phyloP scores from a whole-genome alignment of 2,888 invertebrate species.

The Ariolimax columbianus region DNA sequence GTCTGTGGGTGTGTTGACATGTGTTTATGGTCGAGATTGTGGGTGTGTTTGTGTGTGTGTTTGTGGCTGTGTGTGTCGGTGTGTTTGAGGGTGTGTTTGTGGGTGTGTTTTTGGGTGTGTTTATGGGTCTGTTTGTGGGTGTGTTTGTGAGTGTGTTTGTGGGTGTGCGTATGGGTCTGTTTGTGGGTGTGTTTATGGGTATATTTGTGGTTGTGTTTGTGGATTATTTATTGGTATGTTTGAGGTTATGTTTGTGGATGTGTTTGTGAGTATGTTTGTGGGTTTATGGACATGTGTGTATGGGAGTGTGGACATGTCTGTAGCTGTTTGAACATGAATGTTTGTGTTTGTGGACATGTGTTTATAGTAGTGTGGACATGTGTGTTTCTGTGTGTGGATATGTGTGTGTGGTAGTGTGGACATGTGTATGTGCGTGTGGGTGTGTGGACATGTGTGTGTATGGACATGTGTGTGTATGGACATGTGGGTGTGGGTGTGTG shows the following conservation, averaged over 20 bases:
- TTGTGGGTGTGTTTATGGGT: background rate
- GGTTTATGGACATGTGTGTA: background rate
- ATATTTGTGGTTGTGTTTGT: conserved; percentile 10
- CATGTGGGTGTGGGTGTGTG: too few species aligned
- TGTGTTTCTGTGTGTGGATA: too few species aligned
- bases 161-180: background rate
- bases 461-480: background rate
- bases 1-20: conserved; percentile 15
- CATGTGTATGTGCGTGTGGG: too few species aligned
- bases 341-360: background rate
- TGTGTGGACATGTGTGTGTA: background rate
- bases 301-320: background rate
- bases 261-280: background rate
- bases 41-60: conserved; percentile 51
- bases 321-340: background rate
- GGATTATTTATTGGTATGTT: background rate
- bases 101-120: background rate
- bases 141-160: background rate
- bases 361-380: background rate
- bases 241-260: background rate
- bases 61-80: conserved; percentile 41
- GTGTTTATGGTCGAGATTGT: conserved; percentile 52
- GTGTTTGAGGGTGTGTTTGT: background rate
- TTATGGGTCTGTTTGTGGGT: background rate
- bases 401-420: too few species aligned